Evolutionary conservation across 2,888 invertebrate species (phyloP).

Genomic region (Drosophila paucipuncta): DNA sequence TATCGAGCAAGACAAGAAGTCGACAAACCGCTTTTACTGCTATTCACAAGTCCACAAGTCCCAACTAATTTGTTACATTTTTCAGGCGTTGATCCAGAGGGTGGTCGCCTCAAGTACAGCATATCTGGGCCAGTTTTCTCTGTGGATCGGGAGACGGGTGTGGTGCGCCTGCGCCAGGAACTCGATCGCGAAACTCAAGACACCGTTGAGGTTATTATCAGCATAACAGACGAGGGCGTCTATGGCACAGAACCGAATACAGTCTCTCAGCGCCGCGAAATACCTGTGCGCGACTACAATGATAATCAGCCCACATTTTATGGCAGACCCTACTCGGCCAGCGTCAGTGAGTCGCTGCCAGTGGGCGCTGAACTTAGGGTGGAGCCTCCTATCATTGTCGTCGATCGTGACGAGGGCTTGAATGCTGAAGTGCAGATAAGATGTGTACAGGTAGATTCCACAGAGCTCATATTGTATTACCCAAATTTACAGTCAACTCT

Average conservation of each 20-base stretch:
- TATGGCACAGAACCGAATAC: conserved; percentile 91
- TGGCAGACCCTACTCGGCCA: conserved; percentile 90
- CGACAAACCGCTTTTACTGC: conserved; percentile 64
- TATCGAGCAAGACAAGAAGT: conserved; percentile 57
- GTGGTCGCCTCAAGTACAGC: conserved; percentile 90
- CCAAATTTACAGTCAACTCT: not conserved
- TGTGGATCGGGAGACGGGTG: conserved; percentile 91
- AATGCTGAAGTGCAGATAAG: conserved; percentile 90
- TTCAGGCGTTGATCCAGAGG: conserved; percentile 91
- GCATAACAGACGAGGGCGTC: conserved; percentile 91
- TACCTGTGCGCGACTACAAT: conserved; percentile 92
- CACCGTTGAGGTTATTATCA: conserved; percentile 91
- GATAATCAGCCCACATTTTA: conserved; percentile 92
- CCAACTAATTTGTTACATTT: conserved; percentile 54
- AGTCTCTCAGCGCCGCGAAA: conserved; percentile 91
- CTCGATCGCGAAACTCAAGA: conserved; percentile 91
- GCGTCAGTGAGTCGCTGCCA: conserved; percentile 89
- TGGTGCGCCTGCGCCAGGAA: conserved; percentile 89
- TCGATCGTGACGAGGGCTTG: conserved; percentile 90
- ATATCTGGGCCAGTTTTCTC: conserved; percentile 93
- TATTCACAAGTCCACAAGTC: conserved; percentile 23
- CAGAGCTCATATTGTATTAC: not conserved
- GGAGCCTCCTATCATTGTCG: conserved; percentile 88
- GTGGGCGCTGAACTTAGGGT: conserved; percentile 88
- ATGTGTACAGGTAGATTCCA: conserved; percentile 87